Conservation (phyloP, 1,140 invertebrate genomes). For the Drosophila persimilis region DNA sequence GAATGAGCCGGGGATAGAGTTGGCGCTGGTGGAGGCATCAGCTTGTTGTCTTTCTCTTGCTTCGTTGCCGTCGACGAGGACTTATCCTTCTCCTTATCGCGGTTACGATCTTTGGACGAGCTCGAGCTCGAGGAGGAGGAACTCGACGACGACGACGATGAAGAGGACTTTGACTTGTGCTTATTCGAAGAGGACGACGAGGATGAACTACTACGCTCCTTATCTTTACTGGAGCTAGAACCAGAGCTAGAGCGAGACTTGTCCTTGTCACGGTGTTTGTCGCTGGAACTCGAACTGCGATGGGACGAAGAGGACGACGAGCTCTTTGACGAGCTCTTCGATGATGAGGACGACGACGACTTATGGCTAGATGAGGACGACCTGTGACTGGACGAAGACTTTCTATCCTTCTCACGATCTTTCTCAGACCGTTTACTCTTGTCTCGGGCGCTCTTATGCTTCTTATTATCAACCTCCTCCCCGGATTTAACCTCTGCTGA, state of each 20-base stretch:
- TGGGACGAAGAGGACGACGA: constrained; percentile 75
- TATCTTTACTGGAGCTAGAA: constrained; percentile 76
- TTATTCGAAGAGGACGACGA: constrained; percentile 68
- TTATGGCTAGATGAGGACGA: constrained; percentile 76
- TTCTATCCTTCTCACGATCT: constrained; percentile 83
- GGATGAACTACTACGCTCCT: constrained; percentile 66
- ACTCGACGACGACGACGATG: constrained; percentile 63
- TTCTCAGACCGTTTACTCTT: constrained; percentile 79
- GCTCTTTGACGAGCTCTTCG: constrained; percentile 71
- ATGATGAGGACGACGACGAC: constrained; percentile 65
- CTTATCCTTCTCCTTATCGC: constrained; percentile 77
- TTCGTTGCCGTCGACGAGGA: constrained; percentile 46
- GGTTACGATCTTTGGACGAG: constrained; percentile 73
- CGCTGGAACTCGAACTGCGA: constrained; percentile 77
- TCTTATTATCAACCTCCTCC: constrained; percentile 59
- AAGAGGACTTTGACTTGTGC: constrained; percentile 78
- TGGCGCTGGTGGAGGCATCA: constrained; percentile 84
- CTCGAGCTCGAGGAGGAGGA: constrained; percentile 46
- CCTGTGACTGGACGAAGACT: constrained; percentile 70
- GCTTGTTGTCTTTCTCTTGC: constrained; percentile 85
- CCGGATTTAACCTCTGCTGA: constrained; percentile 51
- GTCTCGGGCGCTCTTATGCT: constrained; percentile 59
- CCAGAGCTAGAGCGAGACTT: constrained; percentile 63
- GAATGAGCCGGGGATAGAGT: constrained; percentile 10
- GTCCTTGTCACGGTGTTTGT: constrained; percentile 75